phyloP scores from a whole-genome alignment of 92 coral and sea anemone genomes.

The Paramuricea clavata region DNA sequence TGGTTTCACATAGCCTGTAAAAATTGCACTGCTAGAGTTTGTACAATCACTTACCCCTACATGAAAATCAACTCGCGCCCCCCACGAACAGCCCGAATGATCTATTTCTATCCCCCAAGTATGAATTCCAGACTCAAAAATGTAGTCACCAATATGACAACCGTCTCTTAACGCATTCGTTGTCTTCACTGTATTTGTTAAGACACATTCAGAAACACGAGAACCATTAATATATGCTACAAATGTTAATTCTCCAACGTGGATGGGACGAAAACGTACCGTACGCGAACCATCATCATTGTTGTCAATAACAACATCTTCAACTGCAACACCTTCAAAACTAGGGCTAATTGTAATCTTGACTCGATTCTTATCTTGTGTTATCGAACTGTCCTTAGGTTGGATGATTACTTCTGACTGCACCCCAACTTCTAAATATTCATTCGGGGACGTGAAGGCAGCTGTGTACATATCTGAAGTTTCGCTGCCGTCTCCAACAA shows the following conservation, averaged over 20 bases:
- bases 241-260: constrained; percentile 32
- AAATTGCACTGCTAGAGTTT: neutral
- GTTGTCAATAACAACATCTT: constrained; percentile 1
- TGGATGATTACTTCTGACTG: constrained; percentile 4
- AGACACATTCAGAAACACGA: constrained; percentile 18
- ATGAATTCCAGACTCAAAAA: constrained; percentile 11
- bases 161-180: neutral
- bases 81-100: neutral
- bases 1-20: neutral
- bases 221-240: constrained; percentile 42
- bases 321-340: constrained; percentile 23
- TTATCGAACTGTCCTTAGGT: neutral
- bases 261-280: constrained; percentile 37
- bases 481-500: neutral
- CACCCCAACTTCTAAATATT: neutral
- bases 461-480: neutral
- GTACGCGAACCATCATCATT: constrained; percentile 46
- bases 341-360: constrained; percentile 29
- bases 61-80: neutral
- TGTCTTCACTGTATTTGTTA: neutral
- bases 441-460: too few species aligned
- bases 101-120: constrained; percentile 9
- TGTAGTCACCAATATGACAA: neutral
- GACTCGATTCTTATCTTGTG: neutral
- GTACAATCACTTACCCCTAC: neutral